Conservation (phyloP, 2,888 invertebrate species). For the Hypomecis atomaria region DNA sequence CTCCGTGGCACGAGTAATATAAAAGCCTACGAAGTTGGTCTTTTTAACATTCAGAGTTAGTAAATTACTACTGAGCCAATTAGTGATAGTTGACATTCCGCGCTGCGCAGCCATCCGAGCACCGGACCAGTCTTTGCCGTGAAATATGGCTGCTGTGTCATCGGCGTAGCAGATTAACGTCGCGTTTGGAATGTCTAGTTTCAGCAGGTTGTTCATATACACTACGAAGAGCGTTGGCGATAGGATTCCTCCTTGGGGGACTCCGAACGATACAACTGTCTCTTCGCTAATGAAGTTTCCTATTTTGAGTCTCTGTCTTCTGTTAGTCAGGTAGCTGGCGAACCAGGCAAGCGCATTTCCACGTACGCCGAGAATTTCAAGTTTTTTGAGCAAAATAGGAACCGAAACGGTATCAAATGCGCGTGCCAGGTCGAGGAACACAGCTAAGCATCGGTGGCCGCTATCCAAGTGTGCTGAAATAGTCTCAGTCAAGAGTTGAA, state of each 20-base stretch:
- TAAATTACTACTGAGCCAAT: no score
- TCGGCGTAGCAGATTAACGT: not conserved
- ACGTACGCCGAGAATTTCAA: not conserved
- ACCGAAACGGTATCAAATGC: not conserved
- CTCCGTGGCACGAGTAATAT: no score
- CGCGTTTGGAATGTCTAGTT: not conserved
- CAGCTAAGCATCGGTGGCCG: not conserved
- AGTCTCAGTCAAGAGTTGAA: not conserved
- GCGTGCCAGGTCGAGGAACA: not conserved
- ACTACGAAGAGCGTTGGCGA: not conserved
- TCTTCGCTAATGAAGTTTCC: not conserved
- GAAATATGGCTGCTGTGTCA: not conserved
- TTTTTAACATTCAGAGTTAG: no score
- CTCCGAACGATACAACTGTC: not conserved
- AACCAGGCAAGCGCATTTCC: not conserved
- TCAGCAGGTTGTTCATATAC: not conserved
- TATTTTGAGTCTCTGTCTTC: not conserved
- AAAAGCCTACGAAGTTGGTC: no score
- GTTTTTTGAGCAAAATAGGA: not conserved
- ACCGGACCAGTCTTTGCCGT: constrained; percentile 1
- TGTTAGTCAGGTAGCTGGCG: not conserved
- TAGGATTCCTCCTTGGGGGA: not conserved
- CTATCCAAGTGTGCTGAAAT: not conserved
- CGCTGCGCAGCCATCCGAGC: no score
- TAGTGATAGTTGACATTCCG: no score